These are phyloP conservation scores for Dasyprocta punctata DNA, from an alignment of 2,113 vertebrate genomes.

Conservation along the genomic window DNA sequence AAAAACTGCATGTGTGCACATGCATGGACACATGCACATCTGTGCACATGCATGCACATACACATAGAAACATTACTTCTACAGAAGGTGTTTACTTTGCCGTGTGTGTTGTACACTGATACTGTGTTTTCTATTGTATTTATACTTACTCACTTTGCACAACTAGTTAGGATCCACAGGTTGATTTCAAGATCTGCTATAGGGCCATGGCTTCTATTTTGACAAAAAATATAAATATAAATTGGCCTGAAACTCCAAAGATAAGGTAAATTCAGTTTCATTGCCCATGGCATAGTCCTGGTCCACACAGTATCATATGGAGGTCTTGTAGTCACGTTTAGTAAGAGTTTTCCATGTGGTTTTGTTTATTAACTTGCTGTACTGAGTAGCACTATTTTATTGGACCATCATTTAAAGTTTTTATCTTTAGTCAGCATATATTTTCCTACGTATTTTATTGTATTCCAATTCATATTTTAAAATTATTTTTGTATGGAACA, in stretches of 20 bases:
- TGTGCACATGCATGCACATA: too few relatives aligned
- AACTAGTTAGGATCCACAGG: background rate
- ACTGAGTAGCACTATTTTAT: background rate
- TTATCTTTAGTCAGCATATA: background rate
- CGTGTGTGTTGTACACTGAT: background rate
- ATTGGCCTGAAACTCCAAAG: background rate
- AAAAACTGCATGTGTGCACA: accelerated
- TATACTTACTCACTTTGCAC: background rate
- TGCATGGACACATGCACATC: too few relatives aligned
- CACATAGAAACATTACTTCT: too few relatives aligned
- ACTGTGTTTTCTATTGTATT: background rate
- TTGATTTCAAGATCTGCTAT: background rate
- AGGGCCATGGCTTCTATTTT: background rate
- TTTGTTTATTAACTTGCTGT: conserved; percentile 14
- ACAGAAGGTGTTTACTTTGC: background rate
- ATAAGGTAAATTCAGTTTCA: background rate
- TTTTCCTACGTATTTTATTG: conserved; percentile 20
- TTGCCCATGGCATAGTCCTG: background rate
- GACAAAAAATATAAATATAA: background rate
- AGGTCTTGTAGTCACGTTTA: background rate
- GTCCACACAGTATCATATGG: background rate
- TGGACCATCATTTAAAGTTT: background rate
- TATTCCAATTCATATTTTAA: background rate
- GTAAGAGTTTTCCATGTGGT: background rate
- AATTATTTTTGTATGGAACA: background rate